phyloP scores from a whole-genome alignment of 1,140 invertebrate species.

The Dolichoris vasculosae region DNA sequence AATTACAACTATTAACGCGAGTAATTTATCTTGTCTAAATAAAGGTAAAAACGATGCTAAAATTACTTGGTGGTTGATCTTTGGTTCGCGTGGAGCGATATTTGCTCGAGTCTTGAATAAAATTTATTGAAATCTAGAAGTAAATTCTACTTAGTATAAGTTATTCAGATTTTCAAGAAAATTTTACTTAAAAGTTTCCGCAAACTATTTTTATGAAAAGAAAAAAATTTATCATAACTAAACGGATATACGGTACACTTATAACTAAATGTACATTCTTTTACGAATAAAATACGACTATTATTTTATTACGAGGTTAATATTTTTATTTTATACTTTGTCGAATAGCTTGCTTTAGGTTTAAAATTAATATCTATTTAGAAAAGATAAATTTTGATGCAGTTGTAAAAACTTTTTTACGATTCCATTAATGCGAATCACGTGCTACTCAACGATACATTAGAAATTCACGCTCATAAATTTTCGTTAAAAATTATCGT shows the following conservation, averaged over 20 bases:
- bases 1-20: not conserved
- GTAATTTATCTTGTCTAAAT: not conserved
- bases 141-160: conserved; percentile 6
- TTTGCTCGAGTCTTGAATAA: conserved; percentile 6
- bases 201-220: not conserved
- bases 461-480: conserved; percentile 28
- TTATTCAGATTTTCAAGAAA: conserved; percentile 4
- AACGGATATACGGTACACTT: not conserved
- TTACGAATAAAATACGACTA: not conserved
- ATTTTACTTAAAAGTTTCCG: not conserved
- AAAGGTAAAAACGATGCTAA: not conserved
- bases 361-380: conserved; percentile 14
- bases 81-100: not conserved
- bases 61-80: not conserved
- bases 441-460: conserved; percentile 25
- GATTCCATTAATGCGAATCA: conserved; percentile 25
- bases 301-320: not conserved
- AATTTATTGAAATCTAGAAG: conserved; percentile 17
- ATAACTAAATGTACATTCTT: not conserved
- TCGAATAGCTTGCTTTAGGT: not conserved
- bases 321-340: not conserved
- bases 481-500: conserved; percentile 31
- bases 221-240: not conserved
- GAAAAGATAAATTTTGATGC: conserved; percentile 10
- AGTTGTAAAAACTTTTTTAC: conserved; percentile 34